Base-by-base conservation (phyloP, 2,888 invertebrate genomes). In the Nemapogon koenigi region DNA sequence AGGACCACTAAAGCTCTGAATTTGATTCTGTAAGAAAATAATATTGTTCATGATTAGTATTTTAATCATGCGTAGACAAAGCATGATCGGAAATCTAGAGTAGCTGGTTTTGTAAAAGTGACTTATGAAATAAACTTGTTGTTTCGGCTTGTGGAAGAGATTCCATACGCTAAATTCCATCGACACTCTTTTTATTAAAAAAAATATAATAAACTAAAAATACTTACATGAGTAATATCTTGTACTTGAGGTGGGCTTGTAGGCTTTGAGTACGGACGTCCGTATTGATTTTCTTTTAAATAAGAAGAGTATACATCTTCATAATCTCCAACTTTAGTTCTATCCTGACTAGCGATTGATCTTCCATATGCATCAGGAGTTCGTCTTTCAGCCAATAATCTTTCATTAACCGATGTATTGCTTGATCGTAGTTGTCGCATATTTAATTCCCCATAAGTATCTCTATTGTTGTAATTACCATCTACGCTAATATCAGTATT, bases 301-400 rank as follows among this genome's bases (percentile, higher is more conserved):
- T 71, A 70, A 17, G 62, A 54, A 47, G 79, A 48, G 56, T 81
- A 91, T 14, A 91, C 85, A 51, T 91, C 91, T 69, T 91, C 91
- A 53, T 91, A 91, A 56, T 91, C 91, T 1, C 82, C 82, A 22
- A 75, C 66, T 50, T 66, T 69, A 27, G 61, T 65, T 46, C 68
- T 73, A 39, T 55, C 59, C 41, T 75, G 68, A 7, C 67, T 58
- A 47, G 68, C 60, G 27, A 65, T 67, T 25, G 88, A 86, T 44
- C 89, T 73, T 1, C 91, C 90, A 53, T 92, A 92, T 8, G 90
- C 89, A 53, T 92, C 92, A 0, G 91, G 91, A 1, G 91, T 91
- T 46, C 91, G 81, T 47, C 91, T 81, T 57, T 92, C 91, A 16
- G 79, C 62, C 25, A 67, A 35, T 26, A 76, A 50, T 36, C 73